Evolutionary conservation across 2,888 invertebrate species (phyloP).

Genomic region (Drepana falcataria): DNA sequence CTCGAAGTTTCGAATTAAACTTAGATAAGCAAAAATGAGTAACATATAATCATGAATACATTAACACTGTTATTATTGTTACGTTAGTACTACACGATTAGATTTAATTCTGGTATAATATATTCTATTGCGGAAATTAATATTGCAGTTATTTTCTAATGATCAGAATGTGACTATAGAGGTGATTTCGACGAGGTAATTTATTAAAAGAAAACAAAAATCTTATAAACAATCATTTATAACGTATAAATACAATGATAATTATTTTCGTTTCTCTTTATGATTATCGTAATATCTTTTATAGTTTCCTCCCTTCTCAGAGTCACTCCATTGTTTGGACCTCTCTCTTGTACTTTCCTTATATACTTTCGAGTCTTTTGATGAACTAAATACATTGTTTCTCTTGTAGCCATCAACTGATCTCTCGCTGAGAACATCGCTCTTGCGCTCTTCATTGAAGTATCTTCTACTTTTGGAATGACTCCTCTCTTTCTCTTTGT

Average conservation of each 20-base stretch:
- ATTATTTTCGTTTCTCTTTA: slow-evolving; percentile 13
- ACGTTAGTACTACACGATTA: background rate
- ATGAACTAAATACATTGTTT: background rate
- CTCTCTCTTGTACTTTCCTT: background rate
- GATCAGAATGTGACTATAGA: too few species aligned
- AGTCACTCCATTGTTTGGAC: slow-evolving; percentile 2
- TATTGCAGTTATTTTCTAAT: too few species aligned
- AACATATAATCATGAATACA: background rate
- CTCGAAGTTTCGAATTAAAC: background rate
- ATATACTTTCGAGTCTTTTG: slow-evolving; percentile 2
- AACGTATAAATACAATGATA: background rate
- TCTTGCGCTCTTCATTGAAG: slow-evolving; percentile 3
- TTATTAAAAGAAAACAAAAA: too few species aligned
- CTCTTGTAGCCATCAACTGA: background rate
- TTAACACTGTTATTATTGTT: background rate
- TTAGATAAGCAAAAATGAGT: background rate
- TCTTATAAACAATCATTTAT: too few species aligned
- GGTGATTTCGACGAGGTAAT: too few species aligned
- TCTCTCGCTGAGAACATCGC: background rate
- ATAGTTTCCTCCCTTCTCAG: slow-evolving; percentile 9
- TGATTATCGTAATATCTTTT: slow-evolving; percentile 8
- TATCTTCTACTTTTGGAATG: slow-evolving; percentile 4
- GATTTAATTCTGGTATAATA: too few species aligned
- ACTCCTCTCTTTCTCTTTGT: background rate
- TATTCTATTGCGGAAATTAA: too few species aligned